These are phyloP conservation scores for Willisornis vidua DNA, from an alignment of 2,113 vertebrate genomes.

Conservation along the genomic window DNA sequence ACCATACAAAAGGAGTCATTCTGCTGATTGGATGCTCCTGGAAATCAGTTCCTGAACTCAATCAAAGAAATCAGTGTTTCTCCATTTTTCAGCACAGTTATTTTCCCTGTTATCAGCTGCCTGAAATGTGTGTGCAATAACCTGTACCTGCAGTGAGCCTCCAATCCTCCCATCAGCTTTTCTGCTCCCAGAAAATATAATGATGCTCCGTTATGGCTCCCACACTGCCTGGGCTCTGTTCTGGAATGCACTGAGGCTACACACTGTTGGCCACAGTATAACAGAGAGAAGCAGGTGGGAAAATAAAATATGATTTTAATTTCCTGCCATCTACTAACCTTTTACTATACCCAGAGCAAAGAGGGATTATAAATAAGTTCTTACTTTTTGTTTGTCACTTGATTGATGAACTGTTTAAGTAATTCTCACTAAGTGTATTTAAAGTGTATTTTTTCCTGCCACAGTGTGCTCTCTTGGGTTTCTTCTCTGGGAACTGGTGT, in stretches of 20 bases:
- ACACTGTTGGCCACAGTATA: background rate
- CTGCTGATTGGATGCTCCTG: background rate
- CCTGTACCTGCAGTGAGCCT: background rate
- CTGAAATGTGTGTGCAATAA: background rate
- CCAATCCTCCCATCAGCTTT: background rate
- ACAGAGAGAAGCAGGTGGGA: conserved; percentile 39
- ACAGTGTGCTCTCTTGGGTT: conserved; percentile 17
- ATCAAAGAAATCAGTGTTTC: background rate
- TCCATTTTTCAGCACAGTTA: background rate
- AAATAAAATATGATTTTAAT: conserved; percentile 39
- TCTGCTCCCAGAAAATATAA: background rate
- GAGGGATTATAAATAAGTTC: conserved; percentile 11
- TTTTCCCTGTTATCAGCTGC: background rate
- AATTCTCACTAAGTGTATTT: conserved; percentile 34
- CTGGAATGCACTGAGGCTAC: background rate
- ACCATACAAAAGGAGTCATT: background rate
- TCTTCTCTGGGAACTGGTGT: conserved; percentile 43
- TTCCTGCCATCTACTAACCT: conserved; percentile 19
- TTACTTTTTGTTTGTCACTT: conserved; percentile 32
- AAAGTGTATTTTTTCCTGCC: conserved; percentile 18
- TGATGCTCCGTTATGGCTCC: background rate
- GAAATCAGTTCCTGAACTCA: background rate
- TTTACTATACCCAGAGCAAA: background rate
- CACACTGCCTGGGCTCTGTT: background rate
- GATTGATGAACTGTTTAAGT: conserved; percentile 56